Evolutionary conservation across 2,888 invertebrate species (phyloP).

Genomic region (Ennomos fuscantarius): DNA sequence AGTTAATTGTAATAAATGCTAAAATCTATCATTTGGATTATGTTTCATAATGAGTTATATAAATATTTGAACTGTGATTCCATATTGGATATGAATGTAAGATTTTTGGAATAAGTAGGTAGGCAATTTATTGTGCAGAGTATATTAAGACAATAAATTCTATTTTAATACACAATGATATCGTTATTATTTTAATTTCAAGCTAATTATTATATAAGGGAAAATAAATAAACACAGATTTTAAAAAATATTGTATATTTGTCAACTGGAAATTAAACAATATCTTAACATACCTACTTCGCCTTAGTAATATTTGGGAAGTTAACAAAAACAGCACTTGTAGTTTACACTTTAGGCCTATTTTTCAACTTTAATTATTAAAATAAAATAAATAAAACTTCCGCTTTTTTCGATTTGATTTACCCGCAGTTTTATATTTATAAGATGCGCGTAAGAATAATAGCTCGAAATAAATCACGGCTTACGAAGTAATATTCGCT

Average conservation of each 20-base stretch:
- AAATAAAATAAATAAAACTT: slow-evolving; percentile 59
- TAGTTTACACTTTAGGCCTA: slow-evolving; percentile 69
- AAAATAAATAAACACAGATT: slow-evolving; percentile 30
- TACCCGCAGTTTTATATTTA: slow-evolving; percentile 35
- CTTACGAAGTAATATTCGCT: no score
- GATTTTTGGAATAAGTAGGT: slow-evolving; percentile 14
- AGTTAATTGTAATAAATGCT: not conserved
- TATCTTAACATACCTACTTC: slow-evolving; percentile 75
- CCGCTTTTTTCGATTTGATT: slow-evolving; percentile 24
- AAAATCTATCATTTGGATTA: not conserved
- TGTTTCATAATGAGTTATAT: not conserved
- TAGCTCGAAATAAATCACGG: no score
- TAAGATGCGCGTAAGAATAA: no score
- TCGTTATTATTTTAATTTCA: slow-evolving; percentile 25
- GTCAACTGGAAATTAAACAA: slow-evolving; percentile 84
- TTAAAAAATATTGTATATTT: slow-evolving; percentile 82
- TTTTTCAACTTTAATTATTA: slow-evolving; percentile 26
- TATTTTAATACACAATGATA: slow-evolving; percentile 32
- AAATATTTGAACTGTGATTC: slow-evolving; percentile 20
- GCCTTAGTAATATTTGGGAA: slow-evolving; percentile 73
- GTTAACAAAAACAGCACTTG: slow-evolving; percentile 72
- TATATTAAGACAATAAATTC: slow-evolving; percentile 14
- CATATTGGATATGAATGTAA: slow-evolving; percentile 32
- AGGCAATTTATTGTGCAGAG: slow-evolving; percentile 5
- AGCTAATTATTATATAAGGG: not conserved